Conservation (phyloP, 2,113 vertebrate species). For the Syrmaticus mikado region DNA sequence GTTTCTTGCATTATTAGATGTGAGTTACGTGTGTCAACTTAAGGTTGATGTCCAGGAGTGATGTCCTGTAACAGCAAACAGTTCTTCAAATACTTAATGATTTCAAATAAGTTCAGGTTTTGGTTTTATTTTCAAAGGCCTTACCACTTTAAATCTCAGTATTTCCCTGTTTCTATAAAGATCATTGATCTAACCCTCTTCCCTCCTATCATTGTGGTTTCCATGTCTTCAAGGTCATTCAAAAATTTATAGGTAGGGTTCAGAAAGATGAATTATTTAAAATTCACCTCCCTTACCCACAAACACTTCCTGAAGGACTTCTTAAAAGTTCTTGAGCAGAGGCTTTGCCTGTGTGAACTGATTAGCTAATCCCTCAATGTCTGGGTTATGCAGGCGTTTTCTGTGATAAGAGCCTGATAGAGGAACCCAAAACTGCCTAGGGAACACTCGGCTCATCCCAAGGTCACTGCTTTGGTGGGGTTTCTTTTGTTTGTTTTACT, state of each 20-base stretch:
- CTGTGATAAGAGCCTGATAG: neutral
- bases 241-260: neutral
- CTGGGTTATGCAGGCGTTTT: neutral
- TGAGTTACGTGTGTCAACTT: neutral
- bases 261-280: neutral
- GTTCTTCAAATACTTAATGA: neutral
- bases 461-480: neutral
- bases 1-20: neutral
- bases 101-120: neutral
- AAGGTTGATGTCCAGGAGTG: neutral
- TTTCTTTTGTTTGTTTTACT: neutral
- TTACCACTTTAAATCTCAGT: neutral
- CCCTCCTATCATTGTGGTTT: fast-evolving
- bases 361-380: neutral
- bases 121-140: neutral
- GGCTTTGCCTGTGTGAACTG: neutral
- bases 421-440: neutral
- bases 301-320: neutral
- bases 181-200: neutral
- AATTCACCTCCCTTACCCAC: neutral
- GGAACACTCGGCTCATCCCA: neutral
- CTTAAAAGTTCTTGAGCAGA: neutral
- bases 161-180: neutral
- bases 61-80: neutral
- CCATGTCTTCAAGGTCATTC: neutral